Conservation (phyloP, 2,113 vertebrate species). For the Prunella fulvescens region DNA sequence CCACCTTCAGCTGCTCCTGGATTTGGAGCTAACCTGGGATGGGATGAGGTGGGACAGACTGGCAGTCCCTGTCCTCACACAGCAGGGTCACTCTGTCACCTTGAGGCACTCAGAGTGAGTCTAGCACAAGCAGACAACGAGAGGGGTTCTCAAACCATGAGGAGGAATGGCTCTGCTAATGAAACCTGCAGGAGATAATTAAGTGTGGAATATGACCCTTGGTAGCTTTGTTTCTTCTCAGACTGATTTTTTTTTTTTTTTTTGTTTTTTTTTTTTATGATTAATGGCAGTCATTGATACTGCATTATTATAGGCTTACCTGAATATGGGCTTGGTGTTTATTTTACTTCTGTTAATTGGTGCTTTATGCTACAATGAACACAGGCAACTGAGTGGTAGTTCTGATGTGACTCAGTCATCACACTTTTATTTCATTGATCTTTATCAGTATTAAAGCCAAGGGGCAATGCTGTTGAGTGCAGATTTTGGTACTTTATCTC, state of each 20-base stretch:
- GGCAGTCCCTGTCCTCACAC: no score
- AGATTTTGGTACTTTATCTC: neutral
- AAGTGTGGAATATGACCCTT: neutral
- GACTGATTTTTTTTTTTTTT: neutral
- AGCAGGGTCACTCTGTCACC: no score
- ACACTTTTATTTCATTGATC: neutral
- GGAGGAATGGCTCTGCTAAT: neutral
- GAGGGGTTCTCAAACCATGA: neutral
- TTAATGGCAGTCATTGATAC: neutral
- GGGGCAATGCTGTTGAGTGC: neutral
- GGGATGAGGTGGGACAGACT: rapidly evolving
- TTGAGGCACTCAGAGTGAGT: rapidly evolving
- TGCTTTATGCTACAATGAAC: neutral
- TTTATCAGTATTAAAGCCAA: neutral
- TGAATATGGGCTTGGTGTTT: neutral
- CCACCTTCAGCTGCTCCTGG: neutral
- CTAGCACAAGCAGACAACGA: neutral
- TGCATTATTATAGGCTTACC: neutral
- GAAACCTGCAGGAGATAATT: neutral
- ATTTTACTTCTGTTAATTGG: neutral
- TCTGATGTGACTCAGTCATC: neutral
- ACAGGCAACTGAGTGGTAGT: neutral
- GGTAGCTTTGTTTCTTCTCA: neutral
- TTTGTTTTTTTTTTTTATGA: neutral
- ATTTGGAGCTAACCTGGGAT: no score